These are phyloP conservation scores for Sinotaia quadrata DNA, from an alignment of 2,888 invertebrate genomes.

Conservation along the genomic window DNA sequence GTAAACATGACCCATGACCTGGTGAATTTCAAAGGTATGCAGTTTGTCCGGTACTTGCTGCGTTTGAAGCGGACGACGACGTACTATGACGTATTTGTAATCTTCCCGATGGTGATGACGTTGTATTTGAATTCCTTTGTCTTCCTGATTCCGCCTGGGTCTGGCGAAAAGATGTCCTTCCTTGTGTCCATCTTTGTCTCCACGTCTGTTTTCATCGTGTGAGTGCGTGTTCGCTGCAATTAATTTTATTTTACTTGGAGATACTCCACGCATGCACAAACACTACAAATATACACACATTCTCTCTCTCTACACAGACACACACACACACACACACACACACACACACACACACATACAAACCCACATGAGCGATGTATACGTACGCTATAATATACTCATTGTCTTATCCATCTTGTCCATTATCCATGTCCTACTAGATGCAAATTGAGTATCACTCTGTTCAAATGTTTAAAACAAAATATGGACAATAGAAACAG, in stretches of 20 bases:
- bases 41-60: neutral
- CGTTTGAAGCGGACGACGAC: conserved; percentile 1
- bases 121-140: conserved; percentile 20
- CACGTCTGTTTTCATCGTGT: conserved; percentile 23
- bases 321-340: neutral
- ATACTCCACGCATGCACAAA: neutral
- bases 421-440: no score
- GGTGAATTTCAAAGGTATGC: neutral
- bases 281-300: neutral
- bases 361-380: no score
- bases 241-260: no score
- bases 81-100: conserved; percentile 20
- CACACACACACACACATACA: no score
- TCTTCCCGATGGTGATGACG: conserved; percentile 19
- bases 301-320: neutral
- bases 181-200: conserved; percentile 28
- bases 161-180: conserved; percentile 32
- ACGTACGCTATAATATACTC: no score
- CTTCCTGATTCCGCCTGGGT: conserved; percentile 21
- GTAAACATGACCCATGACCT: neutral
- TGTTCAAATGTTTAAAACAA: no score
- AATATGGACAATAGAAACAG: no score
- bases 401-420: no score
- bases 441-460: no score
- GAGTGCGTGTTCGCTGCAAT: no score